A percentile compares a stretch with the other conserved stretches of the same genome.
Conservation (phyloP, 2,888 invertebrate species). For the Ochlodes sylvanus region DNA sequence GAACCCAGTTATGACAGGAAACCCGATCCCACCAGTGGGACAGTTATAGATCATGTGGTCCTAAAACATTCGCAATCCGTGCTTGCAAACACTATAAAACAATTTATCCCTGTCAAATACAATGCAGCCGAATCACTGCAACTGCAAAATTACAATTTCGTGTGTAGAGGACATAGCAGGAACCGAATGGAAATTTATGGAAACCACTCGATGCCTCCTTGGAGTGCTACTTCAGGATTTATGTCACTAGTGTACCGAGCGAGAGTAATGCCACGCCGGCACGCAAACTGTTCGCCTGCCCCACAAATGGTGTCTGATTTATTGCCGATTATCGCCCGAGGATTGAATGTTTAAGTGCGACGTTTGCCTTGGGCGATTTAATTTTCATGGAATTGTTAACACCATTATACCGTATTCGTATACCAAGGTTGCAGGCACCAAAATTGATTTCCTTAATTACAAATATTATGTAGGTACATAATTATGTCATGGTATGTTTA, state of each 20-base stretch:
- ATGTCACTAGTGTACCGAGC: constrained; percentile 38
- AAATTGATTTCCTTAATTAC: too few species aligned
- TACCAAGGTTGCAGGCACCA: too few species aligned
- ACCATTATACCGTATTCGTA: too few species aligned
- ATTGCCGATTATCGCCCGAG: constrained; percentile 9
- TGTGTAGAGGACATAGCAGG: constrained; percentile 19
- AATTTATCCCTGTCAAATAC: background rate
- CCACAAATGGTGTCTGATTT: constrained; percentile 27
- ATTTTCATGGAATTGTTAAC: background rate
- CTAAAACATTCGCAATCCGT: too few species aligned
- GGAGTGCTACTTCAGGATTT: constrained; percentile 43
- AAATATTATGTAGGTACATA: too few species aligned
- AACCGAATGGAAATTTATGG: constrained; percentile 36
- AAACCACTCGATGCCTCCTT: constrained; percentile 23
- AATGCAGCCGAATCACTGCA: background rate
- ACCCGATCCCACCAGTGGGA: too few species aligned
- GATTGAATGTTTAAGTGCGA: constrained; percentile 1
- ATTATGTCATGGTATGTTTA: too few species aligned
- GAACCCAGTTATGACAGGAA: too few species aligned
- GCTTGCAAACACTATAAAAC: background rate
- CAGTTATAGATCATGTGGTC: too few species aligned
- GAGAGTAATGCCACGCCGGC: constrained; percentile 44
- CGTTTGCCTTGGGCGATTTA: background rate
- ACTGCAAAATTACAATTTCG: constrained; percentile 27
- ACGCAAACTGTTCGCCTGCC: constrained; percentile 43